Evolutionary conservation across 2,113 vertebrate genomes (phyloP).

Genomic region (Eudorcas thomsonii): DNA sequence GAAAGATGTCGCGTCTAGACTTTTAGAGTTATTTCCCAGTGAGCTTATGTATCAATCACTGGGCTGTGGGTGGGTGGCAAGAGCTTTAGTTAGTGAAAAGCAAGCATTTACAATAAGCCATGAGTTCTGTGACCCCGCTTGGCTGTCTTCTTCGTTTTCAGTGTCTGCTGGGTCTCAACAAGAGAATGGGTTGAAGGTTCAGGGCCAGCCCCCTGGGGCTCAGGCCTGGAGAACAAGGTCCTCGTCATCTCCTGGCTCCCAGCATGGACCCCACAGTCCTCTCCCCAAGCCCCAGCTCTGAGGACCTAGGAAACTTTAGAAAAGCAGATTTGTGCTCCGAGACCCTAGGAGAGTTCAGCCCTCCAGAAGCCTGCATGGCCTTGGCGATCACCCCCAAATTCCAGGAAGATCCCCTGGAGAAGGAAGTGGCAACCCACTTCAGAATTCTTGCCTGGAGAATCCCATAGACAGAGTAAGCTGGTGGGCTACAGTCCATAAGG

Average conservation of each 20-base stretch:
- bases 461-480: background rate
- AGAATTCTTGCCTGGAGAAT: background rate
- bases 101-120: background rate
- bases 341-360: background rate
- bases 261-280: no score
- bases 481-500: background rate
- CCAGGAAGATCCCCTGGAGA: background rate
- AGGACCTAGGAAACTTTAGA: background rate
- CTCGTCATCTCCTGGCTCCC: background rate
- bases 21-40: background rate
- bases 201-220: background rate
- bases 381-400: background rate
- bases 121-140: background rate
- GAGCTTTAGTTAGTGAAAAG: background rate
- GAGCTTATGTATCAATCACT: background rate
- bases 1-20: background rate
- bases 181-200: background rate
- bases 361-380: background rate
- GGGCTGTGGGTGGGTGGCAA: background rate
- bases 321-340: background rate
- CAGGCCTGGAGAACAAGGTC: background rate
- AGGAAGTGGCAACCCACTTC: background rate
- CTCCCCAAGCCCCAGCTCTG: background rate
- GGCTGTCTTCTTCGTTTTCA: background rate
- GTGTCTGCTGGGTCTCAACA: background rate